These are phyloP conservation scores for Porites lutea DNA, from an alignment of 64 coral and sea anemone species.

Conservation along the genomic window DNA sequence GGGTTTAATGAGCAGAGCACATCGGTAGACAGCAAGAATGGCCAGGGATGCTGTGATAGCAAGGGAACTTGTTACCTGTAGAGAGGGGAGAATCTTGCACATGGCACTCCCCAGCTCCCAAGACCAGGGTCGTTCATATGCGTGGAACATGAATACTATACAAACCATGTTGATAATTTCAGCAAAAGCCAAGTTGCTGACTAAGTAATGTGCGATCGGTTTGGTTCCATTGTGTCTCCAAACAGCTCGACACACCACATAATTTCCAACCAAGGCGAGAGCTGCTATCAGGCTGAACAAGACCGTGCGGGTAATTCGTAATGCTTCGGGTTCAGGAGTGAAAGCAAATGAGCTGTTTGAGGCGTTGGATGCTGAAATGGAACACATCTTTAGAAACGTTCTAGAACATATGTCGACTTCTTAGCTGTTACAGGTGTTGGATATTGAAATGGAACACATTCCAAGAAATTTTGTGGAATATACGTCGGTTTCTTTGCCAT, in stretches of 20 bases:
- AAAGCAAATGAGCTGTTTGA: background rate
- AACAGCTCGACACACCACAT: slow-evolving; percentile 51
- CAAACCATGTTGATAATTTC: slow-evolving; percentile 69
- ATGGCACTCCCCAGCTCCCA: slow-evolving; percentile 75
- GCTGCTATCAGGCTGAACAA: slow-evolving; percentile 40
- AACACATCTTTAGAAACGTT: too few relatives aligned
- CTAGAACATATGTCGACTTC: too few relatives aligned
- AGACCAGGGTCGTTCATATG: slow-evolving; percentile 58
- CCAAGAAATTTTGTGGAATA: too few relatives aligned
- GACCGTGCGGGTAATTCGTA: slow-evolving; percentile 11
- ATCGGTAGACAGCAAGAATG: slow-evolving; percentile 78
- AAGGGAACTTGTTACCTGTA: slow-evolving; percentile 70
- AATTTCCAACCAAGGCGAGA: slow-evolving; percentile 59
- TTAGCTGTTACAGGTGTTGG: too few relatives aligned
- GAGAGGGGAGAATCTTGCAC: slow-evolving; percentile 70
- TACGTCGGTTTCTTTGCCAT: too few relatives aligned
- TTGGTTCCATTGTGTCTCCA: slow-evolving; percentile 30
- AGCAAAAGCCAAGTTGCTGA: slow-evolving; percentile 78
- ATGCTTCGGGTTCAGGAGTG: slow-evolving; percentile 31
- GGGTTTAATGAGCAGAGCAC: slow-evolving; percentile 59
- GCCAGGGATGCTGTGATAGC: slow-evolving; percentile 78
- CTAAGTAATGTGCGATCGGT: slow-evolving; percentile 58
- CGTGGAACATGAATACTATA: slow-evolving; percentile 40
- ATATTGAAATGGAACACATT: too few relatives aligned
- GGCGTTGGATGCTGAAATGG: background rate